phyloP scores from a whole-genome alignment of 1,140 invertebrate species.

The Dinothrombium tinctorium region DNA sequence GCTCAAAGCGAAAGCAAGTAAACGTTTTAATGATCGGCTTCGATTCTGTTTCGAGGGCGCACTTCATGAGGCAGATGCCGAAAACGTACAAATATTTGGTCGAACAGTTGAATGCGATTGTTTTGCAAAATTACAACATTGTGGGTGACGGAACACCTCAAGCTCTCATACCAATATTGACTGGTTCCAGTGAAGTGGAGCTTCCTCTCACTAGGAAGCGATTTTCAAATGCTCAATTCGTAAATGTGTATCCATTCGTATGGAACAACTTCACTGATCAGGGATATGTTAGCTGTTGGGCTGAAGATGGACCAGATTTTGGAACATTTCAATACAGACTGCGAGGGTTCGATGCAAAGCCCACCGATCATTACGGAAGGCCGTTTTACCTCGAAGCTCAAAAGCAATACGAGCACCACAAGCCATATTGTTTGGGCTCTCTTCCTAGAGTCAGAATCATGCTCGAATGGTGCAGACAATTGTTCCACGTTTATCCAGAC shows the following conservation, averaged over 20 bases:
- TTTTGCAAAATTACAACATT: slow-evolving; percentile 66
- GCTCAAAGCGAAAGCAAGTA: no score
- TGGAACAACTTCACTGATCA: slow-evolving; percentile 43
- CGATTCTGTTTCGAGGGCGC: slow-evolving; percentile 65
- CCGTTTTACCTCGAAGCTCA: slow-evolving; percentile 42
- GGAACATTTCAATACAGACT: slow-evolving; percentile 76
- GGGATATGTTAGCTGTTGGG: slow-evolving; percentile 47
- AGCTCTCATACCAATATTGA: slow-evolving; percentile 68
- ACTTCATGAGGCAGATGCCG: slow-evolving; percentile 61
- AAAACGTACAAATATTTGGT: slow-evolving; percentile 49
- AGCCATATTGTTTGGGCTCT: slow-evolving; percentile 45
- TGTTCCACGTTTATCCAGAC: slow-evolving; percentile 33
- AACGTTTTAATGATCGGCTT: slow-evolving; percentile 74
- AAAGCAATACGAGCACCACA: slow-evolving; percentile 19
- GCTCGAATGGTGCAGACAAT: slow-evolving; percentile 35
- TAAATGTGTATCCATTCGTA: slow-evolving; percentile 54
- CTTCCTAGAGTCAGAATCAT: slow-evolving; percentile 45
- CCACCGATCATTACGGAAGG: slow-evolving; percentile 73
- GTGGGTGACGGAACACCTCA: slow-evolving; percentile 84
- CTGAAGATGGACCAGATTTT: slow-evolving; percentile 56
- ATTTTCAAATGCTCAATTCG: slow-evolving; percentile 35
- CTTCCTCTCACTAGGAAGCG: slow-evolving; percentile 59
- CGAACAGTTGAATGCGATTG: slow-evolving; percentile 34
- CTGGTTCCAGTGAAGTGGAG: slow-evolving; percentile 59
- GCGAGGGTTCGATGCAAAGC: slow-evolving; percentile 55